Base-by-base conservation (phyloP, 2,113 vertebrate species). In the Typhlomys cinereus region DNA sequence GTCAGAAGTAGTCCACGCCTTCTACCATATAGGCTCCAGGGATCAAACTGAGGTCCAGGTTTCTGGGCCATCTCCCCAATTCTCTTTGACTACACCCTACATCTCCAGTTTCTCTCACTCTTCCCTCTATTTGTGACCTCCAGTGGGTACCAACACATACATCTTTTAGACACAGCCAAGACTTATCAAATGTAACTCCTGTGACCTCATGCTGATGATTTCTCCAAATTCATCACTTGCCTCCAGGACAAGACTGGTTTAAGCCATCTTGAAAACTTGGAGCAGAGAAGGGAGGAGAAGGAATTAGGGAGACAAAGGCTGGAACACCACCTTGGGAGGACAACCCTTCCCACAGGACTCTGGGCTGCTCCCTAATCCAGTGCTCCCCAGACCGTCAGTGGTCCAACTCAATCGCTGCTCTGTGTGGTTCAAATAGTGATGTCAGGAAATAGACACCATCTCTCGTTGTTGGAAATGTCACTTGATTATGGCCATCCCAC, bases 331-430 rank as follows among this genome's bases (percentile, higher is more conserved):
- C n/a, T 12, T 11, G 52, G 70, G 70, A 62, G 6, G 8, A 4
- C 59, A 57, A 15, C 17, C 13, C 41, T 66, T 44, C 76, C 86
- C 34, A 31, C 5, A 0, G 82, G 1, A 10, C 14, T n/a, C 83
- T 11, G 52, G 18, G 14, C 39, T 57, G 11, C 18, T 73, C 44
- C 46, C 2, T 3, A 25, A 57, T 74, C 0, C 0, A 20, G 31
- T 11, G 6, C 74, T 83, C 69, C 69, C 50, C 62, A 66, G 84
- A 25, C 50, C 39, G 13, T 85, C 39, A 54, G 3, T 2, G 0
- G 23, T 62, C 81, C 52, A 66, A 67, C 80, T 54, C 52, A 59
- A 64, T 89, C 76, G 27, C 29, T 6, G 11, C 70, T 27, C 34
- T 27, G 50, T n/a, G 6, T 48, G 34, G 34, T 75, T 79, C 34